phyloP scores from a whole-genome alignment of 1,140 invertebrate species.

The Drosophila jambulina region DNA sequence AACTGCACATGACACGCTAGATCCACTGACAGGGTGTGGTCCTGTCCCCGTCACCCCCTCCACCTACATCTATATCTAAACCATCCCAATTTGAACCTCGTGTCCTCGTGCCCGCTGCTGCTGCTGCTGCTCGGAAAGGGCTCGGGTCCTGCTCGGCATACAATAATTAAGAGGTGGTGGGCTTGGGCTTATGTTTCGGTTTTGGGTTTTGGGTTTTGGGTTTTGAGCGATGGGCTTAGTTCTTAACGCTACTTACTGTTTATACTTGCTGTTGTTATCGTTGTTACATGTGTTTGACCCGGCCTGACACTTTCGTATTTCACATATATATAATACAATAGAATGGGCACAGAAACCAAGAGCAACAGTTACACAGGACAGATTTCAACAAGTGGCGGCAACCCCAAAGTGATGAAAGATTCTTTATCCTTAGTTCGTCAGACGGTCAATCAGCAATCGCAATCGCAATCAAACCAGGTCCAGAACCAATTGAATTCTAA shows the following conservation, averaged over 20 bases:
- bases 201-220: constrained; percentile 7
- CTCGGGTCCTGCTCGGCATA: constrained; percentile 3
- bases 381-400: constrained; percentile 82
- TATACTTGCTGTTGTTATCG: constrained; percentile 51
- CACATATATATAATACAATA: constrained; percentile 79
- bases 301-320: constrained; percentile 81
- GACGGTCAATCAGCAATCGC: constrained; percentile 70
- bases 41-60: background rate
- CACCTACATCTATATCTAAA: background rate
- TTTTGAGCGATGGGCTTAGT: constrained; percentile 16
- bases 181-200: constrained; percentile 11
- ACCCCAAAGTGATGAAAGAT: constrained; percentile 84
- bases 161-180: constrained; percentile 1
- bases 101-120: constrained; percentile 9
- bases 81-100: constrained; percentile 6
- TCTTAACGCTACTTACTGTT: constrained; percentile 29
- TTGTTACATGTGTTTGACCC: constrained; percentile 64
- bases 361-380: constrained; percentile 84
- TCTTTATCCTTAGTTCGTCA: constrained; percentile 80
- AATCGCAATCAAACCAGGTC: constrained; percentile 68
- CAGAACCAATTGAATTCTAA: constrained; percentile 64
- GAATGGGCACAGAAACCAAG: constrained; percentile 85
- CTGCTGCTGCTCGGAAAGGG: background rate
- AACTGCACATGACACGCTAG: constrained; percentile 20
- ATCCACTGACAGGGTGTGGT: constrained; percentile 32